A percentile compares a stretch with the other conserved stretches of the same genome.
phyloP scores from a whole-genome alignment of 1,140 invertebrate genomes.

The Pemphigus obesinymphae region DNA sequence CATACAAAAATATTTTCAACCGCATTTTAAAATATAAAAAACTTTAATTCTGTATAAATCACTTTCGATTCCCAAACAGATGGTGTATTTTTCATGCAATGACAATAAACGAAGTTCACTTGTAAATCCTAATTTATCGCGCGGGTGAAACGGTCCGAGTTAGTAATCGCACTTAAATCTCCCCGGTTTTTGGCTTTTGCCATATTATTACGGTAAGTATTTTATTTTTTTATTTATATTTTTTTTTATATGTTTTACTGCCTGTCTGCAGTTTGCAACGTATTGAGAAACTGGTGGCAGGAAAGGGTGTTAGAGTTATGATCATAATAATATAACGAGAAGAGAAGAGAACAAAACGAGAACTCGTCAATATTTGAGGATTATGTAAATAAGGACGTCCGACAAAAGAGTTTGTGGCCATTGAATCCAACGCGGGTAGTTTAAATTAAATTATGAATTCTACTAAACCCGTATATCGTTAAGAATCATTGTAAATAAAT shows the following conservation, averaged over 20 bases:
- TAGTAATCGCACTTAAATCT: background rate
- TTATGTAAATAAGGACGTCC: constrained; percentile 1
- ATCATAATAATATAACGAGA: background rate
- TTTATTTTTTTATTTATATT: background rate
- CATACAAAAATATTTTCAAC: background rate
- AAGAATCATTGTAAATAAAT: background rate
- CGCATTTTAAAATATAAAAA: background rate
- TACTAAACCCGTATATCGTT: background rate
- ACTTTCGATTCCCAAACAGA: background rate
- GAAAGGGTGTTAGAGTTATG: background rate
- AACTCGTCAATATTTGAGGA: background rate
- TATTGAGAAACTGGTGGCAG: background rate
- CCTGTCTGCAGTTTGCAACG: no score
- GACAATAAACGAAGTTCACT: background rate
- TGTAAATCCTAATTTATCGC: constrained; percentile 35
- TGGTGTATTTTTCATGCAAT: constrained; percentile 1
- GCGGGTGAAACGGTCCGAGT: background rate
- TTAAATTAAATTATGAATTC: constrained; percentile 38
- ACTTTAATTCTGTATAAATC: background rate
- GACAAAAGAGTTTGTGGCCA: background rate
- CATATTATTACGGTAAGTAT: background rate
- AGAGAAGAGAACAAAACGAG: background rate
- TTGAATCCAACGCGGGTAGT: background rate
- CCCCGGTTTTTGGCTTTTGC: background rate
- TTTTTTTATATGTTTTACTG: background rate